Base-by-base conservation (phyloP, 2,888 invertebrate species). In the Dasysyrphus tricinctus region DNA sequence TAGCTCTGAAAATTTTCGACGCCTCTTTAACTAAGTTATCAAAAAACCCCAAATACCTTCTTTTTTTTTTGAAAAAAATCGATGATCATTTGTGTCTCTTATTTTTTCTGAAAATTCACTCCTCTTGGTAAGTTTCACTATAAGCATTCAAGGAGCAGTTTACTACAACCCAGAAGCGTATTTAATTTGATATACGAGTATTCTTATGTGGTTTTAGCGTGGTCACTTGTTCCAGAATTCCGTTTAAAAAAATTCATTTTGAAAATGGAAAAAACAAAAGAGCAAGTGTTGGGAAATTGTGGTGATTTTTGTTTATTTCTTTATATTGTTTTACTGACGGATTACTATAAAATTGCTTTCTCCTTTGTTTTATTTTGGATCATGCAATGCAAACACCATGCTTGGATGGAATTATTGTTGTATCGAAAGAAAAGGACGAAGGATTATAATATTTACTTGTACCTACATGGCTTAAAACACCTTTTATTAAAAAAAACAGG, bases 301-400 rank as follows among this genome's bases (percentile, higher is more conserved):
- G 24, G 49, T 19, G 72, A 29, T 72, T 69, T 65, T 29, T 56
- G n/a, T 63, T 51, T 54, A 42, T 44, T 37, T 51, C 24, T 44
- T 11, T 65, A 69, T 73, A 82, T 78, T 54, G 67, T 73, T 47
- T 61, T 74, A 59, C 56, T 79, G 79, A 79, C 69, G 74, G 63
- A 83, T 79, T 74, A 56, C 34, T 49, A 19, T 19, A 49, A 32
- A 63, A 78, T 78, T 74, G 78, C 56, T 78, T 54, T 74, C 14
- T 34, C 16, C 49, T 67, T 73, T 73, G 54, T 78, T 44, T 69
- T 24, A 16, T 56, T 49, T 57, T 19, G 32, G 4, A 63, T 42
- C 61, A 51, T 54, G 7, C 11, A 59, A 9, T 49, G 42, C 39
- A 47, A 39, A 51, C 39, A 61, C 12, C 6, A 39, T 32, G 37